Evolutionary conservation across 2,113 vertebrate genomes (phyloP).

Genomic region (Noturus placidus): DNA sequence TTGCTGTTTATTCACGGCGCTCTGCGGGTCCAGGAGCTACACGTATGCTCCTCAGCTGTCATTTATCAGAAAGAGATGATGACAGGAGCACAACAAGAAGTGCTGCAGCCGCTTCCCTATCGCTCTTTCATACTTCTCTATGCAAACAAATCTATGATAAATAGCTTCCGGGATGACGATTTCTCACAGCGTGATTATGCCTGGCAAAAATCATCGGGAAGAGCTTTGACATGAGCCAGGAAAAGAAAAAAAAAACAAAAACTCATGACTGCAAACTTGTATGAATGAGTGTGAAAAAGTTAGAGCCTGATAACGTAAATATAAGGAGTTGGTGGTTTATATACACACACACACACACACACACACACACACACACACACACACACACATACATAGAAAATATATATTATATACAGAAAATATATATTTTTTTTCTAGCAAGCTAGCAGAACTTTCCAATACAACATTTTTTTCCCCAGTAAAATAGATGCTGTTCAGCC

Average conservation of each 20-base stretch:
- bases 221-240: background rate
- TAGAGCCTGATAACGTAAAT: background rate
- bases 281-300: background rate
- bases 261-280: background rate
- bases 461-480: background rate
- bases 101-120: conserved; percentile 48
- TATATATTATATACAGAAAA: no score
- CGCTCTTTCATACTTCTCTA: conserved; percentile 31
- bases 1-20: background rate
- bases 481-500: background rate
- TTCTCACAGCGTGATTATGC: conserved; percentile 40
- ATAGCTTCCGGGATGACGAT: conserved; percentile 46
- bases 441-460: background rate
- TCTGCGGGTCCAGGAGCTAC: conserved; percentile 43
- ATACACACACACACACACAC: no score
- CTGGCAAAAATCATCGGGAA: conserved; percentile 25
- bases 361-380: no score
- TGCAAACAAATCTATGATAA: conserved; percentile 63
- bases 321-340: background rate
- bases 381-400: no score
- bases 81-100: conserved; percentile 52
- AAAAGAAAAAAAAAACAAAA: background rate
- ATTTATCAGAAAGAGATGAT: conserved; percentile 60
- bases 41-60: conserved; percentile 56
- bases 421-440: background rate